A percentile compares a stretch with the other conserved stretches of the same genome.
These are phyloP conservation scores for Gymnothorax javanicus DNA, from an alignment of 2,797 vertebrate species.

Conservation along the genomic window DNA sequence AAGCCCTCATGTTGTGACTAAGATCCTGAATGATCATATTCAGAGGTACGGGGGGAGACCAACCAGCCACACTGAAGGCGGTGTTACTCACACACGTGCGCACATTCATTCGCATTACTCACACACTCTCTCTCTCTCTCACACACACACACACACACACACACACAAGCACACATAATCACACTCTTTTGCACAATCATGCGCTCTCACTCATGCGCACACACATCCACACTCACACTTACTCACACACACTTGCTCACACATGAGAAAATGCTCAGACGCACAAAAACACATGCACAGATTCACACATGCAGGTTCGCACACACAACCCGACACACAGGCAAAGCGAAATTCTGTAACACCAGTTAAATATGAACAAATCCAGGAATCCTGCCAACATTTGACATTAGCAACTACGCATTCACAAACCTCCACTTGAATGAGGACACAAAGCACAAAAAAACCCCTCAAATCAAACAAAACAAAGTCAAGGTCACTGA, in stretches of 20 bases:
- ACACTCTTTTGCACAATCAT: not conserved
- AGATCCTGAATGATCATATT: not conserved
- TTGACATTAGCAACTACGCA: not conserved
- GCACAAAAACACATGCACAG: not conserved
- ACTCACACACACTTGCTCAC: not conserved
- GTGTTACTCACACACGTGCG: not conserved
- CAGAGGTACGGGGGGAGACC: not conserved
- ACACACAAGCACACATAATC: not conserved
- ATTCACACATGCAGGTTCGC: not conserved
- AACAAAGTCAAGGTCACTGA: not conserved
- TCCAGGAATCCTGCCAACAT: not conserved
- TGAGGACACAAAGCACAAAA: not conserved
- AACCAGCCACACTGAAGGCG: not conserved
- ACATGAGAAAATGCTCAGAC: not conserved
- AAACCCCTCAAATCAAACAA: not conserved
- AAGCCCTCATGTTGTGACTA: not conserved
- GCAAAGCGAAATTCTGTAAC: not conserved
- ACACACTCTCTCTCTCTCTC: not conserved
- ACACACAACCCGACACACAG: not conserved
- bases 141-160: not conserved
- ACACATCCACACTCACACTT: not conserved
- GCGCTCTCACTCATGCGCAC: not conserved
- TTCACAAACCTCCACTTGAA: not conserved
- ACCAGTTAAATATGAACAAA: not conserved
- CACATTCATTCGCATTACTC: not conserved